These are phyloP conservation scores for Ailurus styani DNA, from an alignment of 2,113 vertebrate genomes.

Conservation along the genomic window DNA sequence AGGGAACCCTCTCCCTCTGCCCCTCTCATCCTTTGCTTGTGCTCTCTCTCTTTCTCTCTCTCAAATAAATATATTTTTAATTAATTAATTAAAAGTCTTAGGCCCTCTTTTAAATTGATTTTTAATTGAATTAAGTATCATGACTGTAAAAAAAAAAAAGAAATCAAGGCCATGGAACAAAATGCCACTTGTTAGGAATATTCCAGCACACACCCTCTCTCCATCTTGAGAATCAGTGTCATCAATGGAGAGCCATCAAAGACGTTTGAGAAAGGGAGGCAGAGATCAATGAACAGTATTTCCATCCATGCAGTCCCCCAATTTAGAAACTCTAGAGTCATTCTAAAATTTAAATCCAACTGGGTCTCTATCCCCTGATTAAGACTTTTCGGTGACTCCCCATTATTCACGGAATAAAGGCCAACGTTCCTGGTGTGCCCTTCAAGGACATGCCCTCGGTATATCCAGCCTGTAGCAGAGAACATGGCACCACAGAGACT, in stretches of 20 bases:
- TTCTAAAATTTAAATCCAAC: neutral
- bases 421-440: neutral
- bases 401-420: neutral
- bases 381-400: neutral
- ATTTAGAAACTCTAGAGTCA: neutral
- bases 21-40: neutral
- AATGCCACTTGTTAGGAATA: neutral
- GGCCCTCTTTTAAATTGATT: neutral
- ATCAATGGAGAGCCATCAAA: neutral
- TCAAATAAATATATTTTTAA: neutral
- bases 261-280: neutral
- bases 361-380: neutral
- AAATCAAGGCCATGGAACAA: neutral
- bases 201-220: neutral
- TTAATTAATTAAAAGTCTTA: neutral
- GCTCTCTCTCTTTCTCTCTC: neutral
- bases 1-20: neutral
- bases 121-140: conserved; percentile 28
- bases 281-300: neutral
- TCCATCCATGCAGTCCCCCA: neutral
- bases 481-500: neutral
- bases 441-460: neutral
- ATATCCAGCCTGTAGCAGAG: neutral
- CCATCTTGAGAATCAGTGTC: neutral
- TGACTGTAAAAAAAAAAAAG: neutral